A percentile compares a stretch with the other conserved stretches of the same genome.
phyloP scores from a whole-genome alignment of 2,797 vertebrate species.

The Neosilurus hyrtlii region DNA sequence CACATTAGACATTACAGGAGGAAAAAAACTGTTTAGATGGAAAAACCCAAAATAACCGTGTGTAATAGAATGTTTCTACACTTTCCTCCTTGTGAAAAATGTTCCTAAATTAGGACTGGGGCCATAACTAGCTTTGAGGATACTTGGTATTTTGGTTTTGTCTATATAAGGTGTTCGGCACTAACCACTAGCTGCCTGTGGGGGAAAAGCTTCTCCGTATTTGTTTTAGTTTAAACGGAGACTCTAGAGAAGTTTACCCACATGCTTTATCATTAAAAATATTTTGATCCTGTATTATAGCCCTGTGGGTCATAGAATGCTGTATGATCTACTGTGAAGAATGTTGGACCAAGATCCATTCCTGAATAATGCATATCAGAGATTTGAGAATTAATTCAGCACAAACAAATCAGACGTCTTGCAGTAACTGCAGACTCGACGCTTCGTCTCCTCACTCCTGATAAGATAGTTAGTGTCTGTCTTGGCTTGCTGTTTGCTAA shows the following conservation, averaged over 20 bases:
- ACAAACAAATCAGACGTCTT: neutral
- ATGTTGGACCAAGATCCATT: neutral
- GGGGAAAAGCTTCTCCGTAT: neutral
- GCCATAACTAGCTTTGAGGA: neutral
- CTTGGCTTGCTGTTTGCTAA: constrained; percentile 37
- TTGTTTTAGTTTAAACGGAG: neutral
- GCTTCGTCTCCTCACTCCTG: no score
- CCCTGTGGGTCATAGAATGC: neutral
- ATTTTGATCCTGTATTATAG: neutral
- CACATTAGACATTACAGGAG: neutral
- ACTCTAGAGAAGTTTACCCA: no score
- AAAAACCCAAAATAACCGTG: neutral
- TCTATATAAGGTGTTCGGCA: neutral
- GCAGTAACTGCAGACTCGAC: neutral
- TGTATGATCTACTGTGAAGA: constrained; percentile 3
- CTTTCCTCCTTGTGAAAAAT: neutral
- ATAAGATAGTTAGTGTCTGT: constrained; percentile 27
- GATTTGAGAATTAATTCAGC: neutral
- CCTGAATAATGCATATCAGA: neutral
- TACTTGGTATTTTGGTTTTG: neutral
- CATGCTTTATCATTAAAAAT: neutral
- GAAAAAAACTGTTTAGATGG: neutral
- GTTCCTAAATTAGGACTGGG: neutral
- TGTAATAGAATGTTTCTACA: neutral
- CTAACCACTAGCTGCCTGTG: neutral